phyloP scores from a whole-genome alignment of 1,140 invertebrate genomes.

The Akabosia matsudoensis region DNA sequence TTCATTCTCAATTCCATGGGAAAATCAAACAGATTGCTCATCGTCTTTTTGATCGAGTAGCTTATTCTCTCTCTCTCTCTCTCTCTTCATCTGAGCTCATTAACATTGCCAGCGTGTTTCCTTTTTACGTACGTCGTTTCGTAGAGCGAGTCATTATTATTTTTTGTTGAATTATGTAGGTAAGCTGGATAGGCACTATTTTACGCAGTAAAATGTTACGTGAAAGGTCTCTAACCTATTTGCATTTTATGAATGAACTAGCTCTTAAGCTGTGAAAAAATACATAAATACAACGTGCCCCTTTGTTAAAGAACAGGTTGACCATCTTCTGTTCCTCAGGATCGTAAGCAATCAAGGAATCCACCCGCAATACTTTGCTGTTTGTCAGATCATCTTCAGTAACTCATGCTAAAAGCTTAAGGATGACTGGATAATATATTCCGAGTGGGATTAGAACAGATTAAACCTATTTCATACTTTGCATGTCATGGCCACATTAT shows the following conservation, averaged over 20 bases:
- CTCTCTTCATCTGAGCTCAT: background rate
- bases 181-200: background rate
- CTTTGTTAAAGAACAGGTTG: background rate
- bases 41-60: no score
- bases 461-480: no score
- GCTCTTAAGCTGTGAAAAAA: no score
- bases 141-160: no score
- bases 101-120: background rate
- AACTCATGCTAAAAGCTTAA: no score
- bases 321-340: background rate
- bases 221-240: background rate
- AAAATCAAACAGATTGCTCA: slow-evolving; percentile 15
- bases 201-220: background rate
- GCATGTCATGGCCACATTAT: no score
- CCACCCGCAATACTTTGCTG: background rate
- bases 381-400: background rate
- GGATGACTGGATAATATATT: no score
- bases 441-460: no score
- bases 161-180: background rate
- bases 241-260: slow-evolving; percentile 8
- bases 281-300: background rate
- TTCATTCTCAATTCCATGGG: slow-evolving; percentile 18
- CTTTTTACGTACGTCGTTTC: background rate
- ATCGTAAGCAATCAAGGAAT: background rate
- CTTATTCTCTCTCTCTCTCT: no score